phyloP scores from a whole-genome alignment of 2,888 invertebrate genomes.

The Colletes collaris region DNA sequence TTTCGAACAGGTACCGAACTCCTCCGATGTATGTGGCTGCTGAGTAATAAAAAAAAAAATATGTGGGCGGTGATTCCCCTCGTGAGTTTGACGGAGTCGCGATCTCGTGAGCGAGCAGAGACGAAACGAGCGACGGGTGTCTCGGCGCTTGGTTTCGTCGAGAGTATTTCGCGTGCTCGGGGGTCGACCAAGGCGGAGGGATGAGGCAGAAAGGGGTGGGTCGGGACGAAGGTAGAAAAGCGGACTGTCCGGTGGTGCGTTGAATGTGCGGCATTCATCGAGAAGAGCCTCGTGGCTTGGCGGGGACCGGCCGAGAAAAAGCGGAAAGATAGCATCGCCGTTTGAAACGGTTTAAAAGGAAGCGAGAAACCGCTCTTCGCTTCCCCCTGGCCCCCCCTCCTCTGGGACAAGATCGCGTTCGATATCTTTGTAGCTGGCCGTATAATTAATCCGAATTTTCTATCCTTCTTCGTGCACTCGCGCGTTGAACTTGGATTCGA shows the following conservation, averaged over 20 bases:
- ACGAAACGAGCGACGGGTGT: background rate
- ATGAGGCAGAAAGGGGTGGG: background rate
- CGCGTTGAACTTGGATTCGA: background rate
- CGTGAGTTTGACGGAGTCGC: no score
- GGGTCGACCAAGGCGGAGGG: slow-evolving; percentile 8
- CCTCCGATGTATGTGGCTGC: no score
- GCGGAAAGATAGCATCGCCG: slow-evolving; percentile 66
- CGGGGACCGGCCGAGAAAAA: slow-evolving; percentile 52
- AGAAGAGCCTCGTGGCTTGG: slow-evolving; percentile 32
- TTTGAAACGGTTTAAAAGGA: slow-evolving; percentile 64
- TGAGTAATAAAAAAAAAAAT: no score
- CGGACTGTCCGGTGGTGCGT: slow-evolving; percentile 36
- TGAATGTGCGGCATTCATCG: slow-evolving; percentile 64
- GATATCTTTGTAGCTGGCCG: slow-evolving; percentile 38
- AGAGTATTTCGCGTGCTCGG: slow-evolving; percentile 5
- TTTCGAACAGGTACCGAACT: no score
- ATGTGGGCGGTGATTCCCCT: no score
- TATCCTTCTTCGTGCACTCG: background rate
- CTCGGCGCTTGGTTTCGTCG: slow-evolving; percentile 3
- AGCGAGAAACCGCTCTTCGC: slow-evolving; percentile 43
- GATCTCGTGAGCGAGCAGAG: background rate
- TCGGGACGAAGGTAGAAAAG: slow-evolving; percentile 26
- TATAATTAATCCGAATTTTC: slow-evolving; percentile 50
- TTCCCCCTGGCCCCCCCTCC: background rate
- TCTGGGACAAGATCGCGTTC: slow-evolving; percentile 43